A percentile compares a stretch with the other conserved stretches of the same genome.
These are phyloP conservation scores for Sciurus niger DNA, from an alignment of 2,113 vertebrate genomes.

Conservation along the genomic window DNA sequence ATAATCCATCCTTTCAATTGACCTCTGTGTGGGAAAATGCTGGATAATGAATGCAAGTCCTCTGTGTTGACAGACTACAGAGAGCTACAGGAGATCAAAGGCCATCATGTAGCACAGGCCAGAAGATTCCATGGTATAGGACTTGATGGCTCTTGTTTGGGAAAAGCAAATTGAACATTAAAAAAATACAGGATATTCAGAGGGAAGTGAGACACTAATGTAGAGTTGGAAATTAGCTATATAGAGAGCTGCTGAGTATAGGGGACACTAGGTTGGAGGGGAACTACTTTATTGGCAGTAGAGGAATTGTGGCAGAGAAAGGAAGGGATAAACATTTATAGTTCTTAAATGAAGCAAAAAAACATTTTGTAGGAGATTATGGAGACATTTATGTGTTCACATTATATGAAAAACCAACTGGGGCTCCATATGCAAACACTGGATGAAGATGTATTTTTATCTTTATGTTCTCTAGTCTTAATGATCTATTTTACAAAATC, in stretches of 20 bases:
- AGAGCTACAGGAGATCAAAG: background rate
- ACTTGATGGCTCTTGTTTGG: background rate
- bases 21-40: background rate
- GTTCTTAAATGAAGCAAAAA: background rate
- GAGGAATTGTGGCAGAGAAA: background rate
- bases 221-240: background rate
- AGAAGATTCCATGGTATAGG: background rate
- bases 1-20: constrained; percentile 60
- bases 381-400: background rate
- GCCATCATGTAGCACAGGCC: background rate
- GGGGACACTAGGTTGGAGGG: no score
- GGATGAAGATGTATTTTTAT: background rate
- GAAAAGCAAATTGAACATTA: background rate
- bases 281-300: background rate
- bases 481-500: background rate
- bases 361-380: background rate
- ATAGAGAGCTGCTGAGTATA: background rate
- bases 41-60: background rate
- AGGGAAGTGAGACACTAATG: background rate
- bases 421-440: background rate
- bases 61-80: background rate
- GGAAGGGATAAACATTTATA: background rate
- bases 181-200: background rate
- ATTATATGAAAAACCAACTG: background rate
- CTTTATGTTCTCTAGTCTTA: background rate